phyloP scores from a whole-genome alignment of 2,888 invertebrate species.

The Orthonevra nobilis region DNA sequence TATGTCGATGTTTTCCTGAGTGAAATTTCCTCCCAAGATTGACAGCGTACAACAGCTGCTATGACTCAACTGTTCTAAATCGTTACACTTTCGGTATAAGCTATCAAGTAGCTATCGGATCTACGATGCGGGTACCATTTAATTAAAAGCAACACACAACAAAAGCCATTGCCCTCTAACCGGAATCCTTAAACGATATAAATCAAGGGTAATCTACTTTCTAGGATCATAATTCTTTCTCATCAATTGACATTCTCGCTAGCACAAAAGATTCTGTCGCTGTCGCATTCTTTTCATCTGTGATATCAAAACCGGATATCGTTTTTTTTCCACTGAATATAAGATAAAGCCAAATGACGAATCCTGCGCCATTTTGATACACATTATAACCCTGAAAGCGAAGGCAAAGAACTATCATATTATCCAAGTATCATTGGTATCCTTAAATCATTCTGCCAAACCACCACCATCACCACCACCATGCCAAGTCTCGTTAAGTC shows the following conservation, averaged over 20 bases:
- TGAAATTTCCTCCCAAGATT: too few species aligned
- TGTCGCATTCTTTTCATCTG: neutral
- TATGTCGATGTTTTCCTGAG: too few species aligned
- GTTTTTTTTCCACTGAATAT: conserved; percentile 11
- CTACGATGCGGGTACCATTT: too few species aligned
- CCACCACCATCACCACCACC: conserved; percentile 32
- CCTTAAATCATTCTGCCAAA: conserved; percentile 62
- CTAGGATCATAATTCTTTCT: conserved; percentile 80
- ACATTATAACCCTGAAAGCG: conserved; percentile 57
- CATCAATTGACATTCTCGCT: conserved; percentile 78
- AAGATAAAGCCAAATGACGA: conserved; percentile 47
- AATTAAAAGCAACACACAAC: too few species aligned
- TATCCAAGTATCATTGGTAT: conserved; percentile 60
- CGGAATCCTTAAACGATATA: conserved; percentile 73
- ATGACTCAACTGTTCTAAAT: too few species aligned
- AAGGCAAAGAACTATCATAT: conserved; percentile 55
- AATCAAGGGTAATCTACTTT: conserved; percentile 81
- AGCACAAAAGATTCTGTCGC: too few species aligned
- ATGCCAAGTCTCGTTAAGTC: conserved; percentile 13
- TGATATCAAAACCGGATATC: conserved; percentile 60
- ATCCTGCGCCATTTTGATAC: conserved; percentile 67
- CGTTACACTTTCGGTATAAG: too few species aligned
- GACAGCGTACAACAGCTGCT: too few species aligned
- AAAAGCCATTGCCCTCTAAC: too few species aligned
- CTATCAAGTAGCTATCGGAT: too few species aligned